Conservation (phyloP, 2,888 invertebrate species). For the Noctua comes region DNA sequence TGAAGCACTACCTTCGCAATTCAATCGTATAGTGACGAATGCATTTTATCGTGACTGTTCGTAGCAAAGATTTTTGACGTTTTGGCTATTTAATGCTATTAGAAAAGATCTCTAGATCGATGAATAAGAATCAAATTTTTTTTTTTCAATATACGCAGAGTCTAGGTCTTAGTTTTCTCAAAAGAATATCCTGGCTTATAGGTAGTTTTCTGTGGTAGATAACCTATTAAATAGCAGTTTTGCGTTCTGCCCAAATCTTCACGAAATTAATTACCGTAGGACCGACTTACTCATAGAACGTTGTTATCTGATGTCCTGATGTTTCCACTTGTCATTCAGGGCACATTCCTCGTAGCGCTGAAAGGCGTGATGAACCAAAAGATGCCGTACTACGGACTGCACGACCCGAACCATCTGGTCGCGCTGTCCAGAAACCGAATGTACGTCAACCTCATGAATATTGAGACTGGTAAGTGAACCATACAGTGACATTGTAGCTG, state of each 20-base stretch:
- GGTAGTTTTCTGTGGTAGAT: background rate
- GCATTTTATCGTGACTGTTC: background rate
- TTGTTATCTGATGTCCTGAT: background rate
- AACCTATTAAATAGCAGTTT: background rate
- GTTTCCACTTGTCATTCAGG: conserved; percentile 72
- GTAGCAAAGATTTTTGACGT: background rate
- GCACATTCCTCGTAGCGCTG: conserved; percentile 92
- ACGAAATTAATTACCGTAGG: background rate
- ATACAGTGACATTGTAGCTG: background rate
- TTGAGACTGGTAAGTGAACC: conserved; percentile 91
- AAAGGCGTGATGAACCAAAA: conserved; percentile 98
- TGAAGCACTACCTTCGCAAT: background rate
- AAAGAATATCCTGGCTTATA: background rate
- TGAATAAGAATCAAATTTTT: background rate
- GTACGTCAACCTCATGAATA: conserved; percentile 97
- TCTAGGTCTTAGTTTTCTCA: background rate
- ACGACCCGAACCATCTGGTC: conserved; percentile 94
- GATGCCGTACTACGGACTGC: conserved; percentile 97
- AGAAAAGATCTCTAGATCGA: background rate
- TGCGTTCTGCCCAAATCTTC: background rate
- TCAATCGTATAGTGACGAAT: background rate
- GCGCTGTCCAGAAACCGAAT: conserved; percentile 96
- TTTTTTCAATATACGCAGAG: background rate
- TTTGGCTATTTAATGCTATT: background rate
- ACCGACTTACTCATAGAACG: background rate